A percentile compares a stretch with the other conserved stretches of the same genome.
Evolutionary conservation across 2,797 vertebrate genomes (phyloP).

Genomic region (Typhlichthys eigenmanni): DNA sequence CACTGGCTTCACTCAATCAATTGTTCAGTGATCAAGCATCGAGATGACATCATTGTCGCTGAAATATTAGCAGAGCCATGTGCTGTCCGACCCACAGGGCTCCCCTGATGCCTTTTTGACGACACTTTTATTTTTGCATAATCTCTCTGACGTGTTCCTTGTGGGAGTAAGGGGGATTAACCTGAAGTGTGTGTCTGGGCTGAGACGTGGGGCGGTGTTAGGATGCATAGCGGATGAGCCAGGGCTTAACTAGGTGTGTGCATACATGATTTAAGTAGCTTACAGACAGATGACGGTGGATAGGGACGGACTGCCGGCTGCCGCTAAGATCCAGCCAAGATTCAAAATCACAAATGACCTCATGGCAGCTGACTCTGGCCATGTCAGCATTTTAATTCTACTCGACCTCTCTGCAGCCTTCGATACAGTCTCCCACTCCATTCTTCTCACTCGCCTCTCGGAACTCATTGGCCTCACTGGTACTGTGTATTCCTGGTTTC

Average conservation of each 20-base stretch:
- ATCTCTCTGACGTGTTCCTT: constrained; percentile 67
- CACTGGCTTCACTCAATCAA: constrained; percentile 39
- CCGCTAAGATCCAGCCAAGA: not conserved
- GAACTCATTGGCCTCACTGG: too few species aligned
- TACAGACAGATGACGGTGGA: constrained; percentile 40
- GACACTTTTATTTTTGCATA: constrained; percentile 61
- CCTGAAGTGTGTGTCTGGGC: constrained; percentile 71
- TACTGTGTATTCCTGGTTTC: too few species aligned
- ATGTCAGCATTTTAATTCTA: too few species aligned
- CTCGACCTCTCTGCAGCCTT: too few species aligned
- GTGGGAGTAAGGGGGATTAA: constrained; percentile 63
- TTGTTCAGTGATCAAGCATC: constrained; percentile 52
- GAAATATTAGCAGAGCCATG: constrained; percentile 48
- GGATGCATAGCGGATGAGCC: constrained; percentile 43
- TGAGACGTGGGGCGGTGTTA: constrained; percentile 24
- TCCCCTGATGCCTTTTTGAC: constrained; percentile 12
- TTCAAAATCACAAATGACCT: too few species aligned
- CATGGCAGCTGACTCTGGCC: too few species aligned
- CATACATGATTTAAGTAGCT: constrained; percentile 78
- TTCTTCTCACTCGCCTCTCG: too few species aligned
- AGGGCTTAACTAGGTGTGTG: constrained; percentile 67
- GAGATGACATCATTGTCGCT: constrained; percentile 58
- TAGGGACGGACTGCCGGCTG: constrained; percentile 32
- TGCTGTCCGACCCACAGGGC: constrained; percentile 25
- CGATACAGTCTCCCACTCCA: too few species aligned